Conservation (phyloP, 2,797 vertebrate genomes). For the Trematomus bernacchii region DNA sequence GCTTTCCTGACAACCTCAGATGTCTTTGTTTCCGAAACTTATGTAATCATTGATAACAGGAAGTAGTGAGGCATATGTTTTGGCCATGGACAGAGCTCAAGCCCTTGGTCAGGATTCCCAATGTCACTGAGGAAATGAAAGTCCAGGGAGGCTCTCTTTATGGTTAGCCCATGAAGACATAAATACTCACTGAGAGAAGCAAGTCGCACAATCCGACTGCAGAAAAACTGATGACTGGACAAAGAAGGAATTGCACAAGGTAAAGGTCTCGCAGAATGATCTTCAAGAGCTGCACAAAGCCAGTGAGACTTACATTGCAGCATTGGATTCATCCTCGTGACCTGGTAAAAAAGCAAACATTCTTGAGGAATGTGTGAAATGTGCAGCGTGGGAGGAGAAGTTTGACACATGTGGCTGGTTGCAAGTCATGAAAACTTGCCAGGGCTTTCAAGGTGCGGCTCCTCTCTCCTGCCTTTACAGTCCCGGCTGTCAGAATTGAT, state of each 20-base stretch:
- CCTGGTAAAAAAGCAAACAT: slow-evolving; percentile 75
- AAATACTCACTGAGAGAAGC: slow-evolving; percentile 73
- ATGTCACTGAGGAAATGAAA: slow-evolving; percentile 83
- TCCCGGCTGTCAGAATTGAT: slow-evolving; percentile 63
- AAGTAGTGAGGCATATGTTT: slow-evolving; percentile 77
- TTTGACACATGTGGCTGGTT: slow-evolving; percentile 78
- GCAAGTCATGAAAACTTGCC: slow-evolving; percentile 74
- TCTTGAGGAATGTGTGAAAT: slow-evolving; percentile 81
- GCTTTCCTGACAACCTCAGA: slow-evolving; percentile 55
- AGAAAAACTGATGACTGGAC: slow-evolving; percentile 78
- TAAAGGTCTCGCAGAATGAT: slow-evolving; percentile 32
- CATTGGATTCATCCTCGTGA: slow-evolving; percentile 65
- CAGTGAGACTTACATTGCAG: slow-evolving; percentile 51
- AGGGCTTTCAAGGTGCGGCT: slow-evolving; percentile 80
- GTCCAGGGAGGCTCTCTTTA: slow-evolving; percentile 76
- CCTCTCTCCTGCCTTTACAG: slow-evolving; percentile 60
- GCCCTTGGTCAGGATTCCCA: slow-evolving; percentile 78
- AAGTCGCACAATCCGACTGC: slow-evolving; percentile 65
- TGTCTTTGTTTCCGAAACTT: slow-evolving; percentile 73
- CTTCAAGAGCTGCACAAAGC: slow-evolving; percentile 29
- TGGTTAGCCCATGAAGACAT: slow-evolving; percentile 74
- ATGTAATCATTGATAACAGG: slow-evolving; percentile 80
- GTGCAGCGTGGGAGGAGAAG: slow-evolving; percentile 78
- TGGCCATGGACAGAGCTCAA: slow-evolving; percentile 65
- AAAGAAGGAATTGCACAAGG: slow-evolving; percentile 69